Base-by-base conservation (phyloP, 2,888 invertebrate genomes). In the Sphaerophoria taeniata region DNA sequence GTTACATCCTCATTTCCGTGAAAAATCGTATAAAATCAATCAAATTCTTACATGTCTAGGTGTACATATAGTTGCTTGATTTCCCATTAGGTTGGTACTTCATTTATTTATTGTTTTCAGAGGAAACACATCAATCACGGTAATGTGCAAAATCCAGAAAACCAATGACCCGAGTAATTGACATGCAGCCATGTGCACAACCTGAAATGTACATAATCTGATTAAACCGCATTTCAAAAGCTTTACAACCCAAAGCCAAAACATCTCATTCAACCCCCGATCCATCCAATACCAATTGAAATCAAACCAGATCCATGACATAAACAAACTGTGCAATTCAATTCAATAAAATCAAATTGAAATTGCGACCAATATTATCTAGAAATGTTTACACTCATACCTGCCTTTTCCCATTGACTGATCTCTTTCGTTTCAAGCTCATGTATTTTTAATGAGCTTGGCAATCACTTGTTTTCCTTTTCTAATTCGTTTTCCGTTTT, bases 361-460 rank as follows among this genome's bases (percentile, higher is more conserved):
- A 67, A 39, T 53, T 67, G 31, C 9, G 53, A 67, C 9, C 53
- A 11, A 67, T 39, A 16, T 0, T 39, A n/a, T 24, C 24, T 24
- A 24, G 24, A 24, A 24, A 24, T 24, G 24, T 24, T 24, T 24
- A 24, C 2, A 24, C 24, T 24, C 2, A 1, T 24, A 2, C 24
- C 24, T 24, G 24, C 24, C 1, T 1, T 24, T 24, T 24, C 24
- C 24, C 24, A 24, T 2, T 24, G 24, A 24, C 24, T 2, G 24
- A 24, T 24, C 24, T 24, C 24, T 24, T 24, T 24, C 24, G 74
- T 63, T 45, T 49, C 34, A 49, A 43, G 65, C 56, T 74, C 47
- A 65, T 74, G 65, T 55, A 74, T 74, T 74, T 67, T 65, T 74
- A 74, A 74, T 65, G 74, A 74, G 74, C 45, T 63, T 55, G 73